Percentiles rank a stretch among this genome's conserved stretches.
These are phyloP conservation scores for Neoniphon sammara DNA, from an alignment of 2,797 vertebrate species.

Conservation along the genomic window DNA sequence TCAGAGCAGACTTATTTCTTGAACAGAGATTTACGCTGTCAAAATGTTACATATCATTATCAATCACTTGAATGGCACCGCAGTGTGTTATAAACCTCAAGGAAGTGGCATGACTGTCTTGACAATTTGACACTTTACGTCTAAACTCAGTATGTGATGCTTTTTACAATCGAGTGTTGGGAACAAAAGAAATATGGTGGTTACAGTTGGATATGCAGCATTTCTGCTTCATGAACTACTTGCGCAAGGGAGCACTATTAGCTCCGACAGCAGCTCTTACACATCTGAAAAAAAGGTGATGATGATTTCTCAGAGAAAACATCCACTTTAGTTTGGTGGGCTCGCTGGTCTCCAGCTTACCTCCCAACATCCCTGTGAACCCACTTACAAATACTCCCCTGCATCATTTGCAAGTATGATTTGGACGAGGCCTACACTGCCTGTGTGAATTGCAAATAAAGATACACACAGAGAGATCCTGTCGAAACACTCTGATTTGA, in stretches of 20 bases:
- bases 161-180: conserved; percentile 13
- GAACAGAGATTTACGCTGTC: conserved; percentile 5
- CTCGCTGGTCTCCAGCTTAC: conserved; percentile 34
- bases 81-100: conserved; percentile 18
- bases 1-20: background rate
- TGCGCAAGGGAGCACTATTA: background rate
- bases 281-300: background rate
- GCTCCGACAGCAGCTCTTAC: background rate
- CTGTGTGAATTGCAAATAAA: conserved; percentile 59
- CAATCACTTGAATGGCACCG: background rate
- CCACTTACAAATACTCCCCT: conserved; percentile 57
- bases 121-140: background rate
- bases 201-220: background rate
- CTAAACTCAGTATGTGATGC: conserved; percentile 6
- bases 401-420: conserved; percentile 75
- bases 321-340: conserved; percentile 47
- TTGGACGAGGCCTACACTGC: conserved; percentile 19
- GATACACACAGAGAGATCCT: conserved; percentile 39
- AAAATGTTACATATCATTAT: conserved; percentile 28
- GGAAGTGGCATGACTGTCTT: conserved; percentile 17
- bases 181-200: background rate
- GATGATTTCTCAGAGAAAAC: conserved; percentile 12
- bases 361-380: conserved; percentile 57
- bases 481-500: conserved; percentile 36
- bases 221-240: background rate